Base-by-base conservation (phyloP, 2,113 vertebrate species). In the Bujurquina vittata region DNA sequence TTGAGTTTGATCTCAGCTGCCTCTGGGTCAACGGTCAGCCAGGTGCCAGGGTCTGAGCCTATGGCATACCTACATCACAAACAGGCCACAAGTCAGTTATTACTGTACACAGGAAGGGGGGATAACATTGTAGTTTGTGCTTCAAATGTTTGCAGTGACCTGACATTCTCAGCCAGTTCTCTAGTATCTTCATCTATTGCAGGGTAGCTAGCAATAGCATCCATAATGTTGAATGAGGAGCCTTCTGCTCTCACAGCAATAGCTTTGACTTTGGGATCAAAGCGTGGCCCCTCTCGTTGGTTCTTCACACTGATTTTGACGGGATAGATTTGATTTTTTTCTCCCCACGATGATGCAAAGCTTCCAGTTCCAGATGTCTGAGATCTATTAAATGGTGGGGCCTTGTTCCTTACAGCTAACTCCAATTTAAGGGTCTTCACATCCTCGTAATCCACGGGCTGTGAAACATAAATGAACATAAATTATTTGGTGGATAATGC, bases 181-280 rank as follows among this genome's bases (percentile, higher is more conserved):
- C 96, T 93, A 1, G 97, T 98, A 91, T 99, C 98, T 67, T 89
- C 75, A 89, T 99, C 97, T 0, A 91, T 79, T 79, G 97, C 98
- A 54, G 90, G 88, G 74, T 97, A 97, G 0, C 7, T 90, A 79
- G 89, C 94, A 26, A 98, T 52, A 2, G 95, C 33, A 3, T 95
- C 89, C 1, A 81, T 18, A n/a, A 94, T 83, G 23, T 87, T 83
- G 55, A 92, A 5, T 20, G 17, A 73, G 62, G 73, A 83, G 29
- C 84, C 59, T 1, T 90, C 93, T 89, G 96, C 93, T 86, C 95
- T 87, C 15, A 97, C 20, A 26, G 90, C 83, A 65, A 98, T 91
- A 0, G 92, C 84, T 77, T 95, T 77, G 56, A 96, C 87, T 85
- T 87, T 88, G 35, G 97, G 97, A 0, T 79, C 3, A 91, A 99